A percentile compares a stretch with the other conserved stretches of the same genome.
phyloP scores from a whole-genome alignment of 2,888 invertebrate species.

The Caenorhabditis uteleia region DNA sequence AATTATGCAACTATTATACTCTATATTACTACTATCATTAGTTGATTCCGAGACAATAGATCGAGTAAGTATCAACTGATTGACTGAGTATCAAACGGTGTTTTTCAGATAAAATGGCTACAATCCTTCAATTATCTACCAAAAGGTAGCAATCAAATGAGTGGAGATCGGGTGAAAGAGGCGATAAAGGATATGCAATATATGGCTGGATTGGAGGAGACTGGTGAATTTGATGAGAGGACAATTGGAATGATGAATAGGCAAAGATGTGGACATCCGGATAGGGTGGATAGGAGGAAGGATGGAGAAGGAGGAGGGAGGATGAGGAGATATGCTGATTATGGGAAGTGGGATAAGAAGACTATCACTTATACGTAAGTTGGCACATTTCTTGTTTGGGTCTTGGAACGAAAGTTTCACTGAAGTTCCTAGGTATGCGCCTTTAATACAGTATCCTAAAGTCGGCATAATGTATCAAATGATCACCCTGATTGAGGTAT shows the following conservation, averaged over 20 bases:
- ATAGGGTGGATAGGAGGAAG: constrained; percentile 2
- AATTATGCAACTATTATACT: too few relatives aligned
- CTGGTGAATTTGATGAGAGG: constrained; percentile 32
- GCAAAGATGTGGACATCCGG: constrained; percentile 37
- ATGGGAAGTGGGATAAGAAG: constrained; percentile 1
- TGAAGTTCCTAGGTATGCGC: too few relatives aligned
- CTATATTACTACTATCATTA: too few relatives aligned
- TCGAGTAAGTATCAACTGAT: too few relatives aligned
- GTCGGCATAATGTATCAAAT: too few relatives aligned
- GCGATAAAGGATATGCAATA: constrained; percentile 33
- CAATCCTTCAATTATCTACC: constrained; percentile 26
- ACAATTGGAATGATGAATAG: constrained; percentile 33
- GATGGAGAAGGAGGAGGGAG: too few relatives aligned
- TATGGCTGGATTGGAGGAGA: constrained; percentile 34
- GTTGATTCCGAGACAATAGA: too few relatives aligned
- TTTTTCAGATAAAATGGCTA: constrained; percentile 25
- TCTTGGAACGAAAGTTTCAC: too few relatives aligned
- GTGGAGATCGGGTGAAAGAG: constrained; percentile 7
- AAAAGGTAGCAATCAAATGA: constrained; percentile 22
- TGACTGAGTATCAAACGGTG: too few relatives aligned
- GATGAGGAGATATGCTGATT: not conserved
- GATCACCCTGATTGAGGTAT: too few relatives aligned
- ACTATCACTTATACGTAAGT: not conserved
- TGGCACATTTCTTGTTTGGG: too few relatives aligned
- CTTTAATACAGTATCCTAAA: too few relatives aligned